Percentiles rank a stretch among this genome's conserved stretches.
Conservation (phyloP, 1,140 invertebrate genomes). For the Heterodera schachtii region DNA sequence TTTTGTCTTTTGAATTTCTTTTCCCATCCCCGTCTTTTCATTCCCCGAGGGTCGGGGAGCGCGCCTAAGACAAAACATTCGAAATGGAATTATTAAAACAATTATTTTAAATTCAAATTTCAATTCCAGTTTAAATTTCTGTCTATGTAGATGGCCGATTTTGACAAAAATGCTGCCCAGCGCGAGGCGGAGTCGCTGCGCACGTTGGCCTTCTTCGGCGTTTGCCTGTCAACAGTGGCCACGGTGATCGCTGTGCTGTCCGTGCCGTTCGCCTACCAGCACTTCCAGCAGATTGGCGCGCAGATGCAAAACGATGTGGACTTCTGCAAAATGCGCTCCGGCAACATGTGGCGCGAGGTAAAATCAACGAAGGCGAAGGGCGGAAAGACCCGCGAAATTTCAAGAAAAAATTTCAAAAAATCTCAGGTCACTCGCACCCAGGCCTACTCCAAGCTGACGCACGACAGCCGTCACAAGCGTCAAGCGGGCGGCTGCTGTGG, state of each 20-base stretch:
- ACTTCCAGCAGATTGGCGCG: constrained; percentile 54
- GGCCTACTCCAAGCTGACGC: not conserved
- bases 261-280: constrained; percentile 58
- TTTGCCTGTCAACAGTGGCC: constrained; percentile 54
- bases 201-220: constrained; percentile 57
- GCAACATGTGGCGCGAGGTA: constrained; percentile 61
- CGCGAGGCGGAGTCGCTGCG: constrained; percentile 43
- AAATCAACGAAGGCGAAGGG: constrained; percentile 8
- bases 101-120: too few species aligned
- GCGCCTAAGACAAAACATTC: too few species aligned
- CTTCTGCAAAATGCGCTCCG: constrained; percentile 57
- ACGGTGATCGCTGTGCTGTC: constrained; percentile 55
- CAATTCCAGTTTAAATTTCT: too few species aligned
- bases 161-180: constrained; percentile 7
- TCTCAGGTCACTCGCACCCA: constrained; percentile 17
- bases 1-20: too few species aligned
- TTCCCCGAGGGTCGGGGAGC: too few species aligned
- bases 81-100: too few species aligned
- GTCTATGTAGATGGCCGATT: not conserved
- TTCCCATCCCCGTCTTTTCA: too few species aligned
- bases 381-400: too few species aligned
- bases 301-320: constrained; percentile 62
- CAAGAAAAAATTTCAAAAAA: not conserved
- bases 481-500: constrained; percentile 16
- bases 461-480: not conserved